These are phyloP conservation scores for Ranitomeya imitator DNA, from an alignment of 2,113 vertebrate species.

Conservation along the genomic window DNA sequence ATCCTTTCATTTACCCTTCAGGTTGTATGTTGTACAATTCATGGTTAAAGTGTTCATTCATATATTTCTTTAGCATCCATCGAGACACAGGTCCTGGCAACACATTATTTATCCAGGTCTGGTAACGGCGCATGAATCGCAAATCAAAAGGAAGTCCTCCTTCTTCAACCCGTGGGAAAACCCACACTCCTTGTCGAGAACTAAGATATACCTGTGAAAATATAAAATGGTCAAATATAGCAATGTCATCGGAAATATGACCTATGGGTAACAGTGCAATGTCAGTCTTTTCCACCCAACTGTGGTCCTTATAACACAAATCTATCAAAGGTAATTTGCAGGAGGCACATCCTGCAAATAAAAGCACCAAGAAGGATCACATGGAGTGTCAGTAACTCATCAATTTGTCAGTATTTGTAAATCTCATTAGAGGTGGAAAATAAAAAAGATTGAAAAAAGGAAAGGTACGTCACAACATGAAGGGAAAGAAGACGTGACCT, in stretches of 20 bases:
- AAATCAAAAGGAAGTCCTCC: constrained; percentile 75
- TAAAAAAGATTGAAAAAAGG: no score
- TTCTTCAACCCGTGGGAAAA: constrained; percentile 68
- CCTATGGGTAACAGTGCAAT: no score
- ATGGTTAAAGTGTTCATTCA: constrained; percentile 74
- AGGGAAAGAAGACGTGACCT: no score
- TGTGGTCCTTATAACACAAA: no score
- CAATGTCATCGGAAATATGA: background rate
- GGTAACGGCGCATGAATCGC: constrained; percentile 62
- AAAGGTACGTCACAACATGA: no score
- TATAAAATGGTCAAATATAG: background rate
- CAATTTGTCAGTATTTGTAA: no score
- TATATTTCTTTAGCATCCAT: constrained; percentile 65
- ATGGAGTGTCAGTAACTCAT: no score
- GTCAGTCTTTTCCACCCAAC: background rate
- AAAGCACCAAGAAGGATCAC: no score
- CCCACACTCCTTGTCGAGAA: constrained; percentile 76
- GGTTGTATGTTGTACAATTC: constrained; percentile 74
- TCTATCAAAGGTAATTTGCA: no score
- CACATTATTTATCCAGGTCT: constrained; percentile 51
- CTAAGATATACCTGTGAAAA: constrained; percentile 76
- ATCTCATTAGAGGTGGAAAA: no score
- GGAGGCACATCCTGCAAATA: no score
- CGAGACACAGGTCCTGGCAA: constrained; percentile 60
- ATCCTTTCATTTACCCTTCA: constrained; percentile 70